These are phyloP conservation scores for Buphagus erythrorhynchus DNA, from an alignment of 2,797 vertebrate genomes.

Conservation along the genomic window DNA sequence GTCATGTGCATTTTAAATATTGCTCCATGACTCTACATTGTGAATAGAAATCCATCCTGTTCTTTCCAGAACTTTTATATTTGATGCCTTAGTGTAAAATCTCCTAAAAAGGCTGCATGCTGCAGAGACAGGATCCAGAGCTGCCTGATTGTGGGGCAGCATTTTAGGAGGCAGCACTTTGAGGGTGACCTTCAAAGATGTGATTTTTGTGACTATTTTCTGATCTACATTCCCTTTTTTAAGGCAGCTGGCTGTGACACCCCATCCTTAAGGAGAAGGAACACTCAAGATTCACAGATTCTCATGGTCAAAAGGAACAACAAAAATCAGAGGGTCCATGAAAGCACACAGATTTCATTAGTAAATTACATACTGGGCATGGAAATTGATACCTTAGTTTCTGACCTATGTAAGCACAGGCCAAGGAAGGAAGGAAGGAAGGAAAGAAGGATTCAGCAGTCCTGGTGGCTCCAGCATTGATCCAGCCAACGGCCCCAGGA, in stretches of 20 bases:
- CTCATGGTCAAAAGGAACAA: not conserved
- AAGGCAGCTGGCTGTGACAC: not conserved
- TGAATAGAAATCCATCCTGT: not conserved
- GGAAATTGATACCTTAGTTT: not conserved
- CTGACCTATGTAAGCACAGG: not conserved
- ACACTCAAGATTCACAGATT: not conserved
- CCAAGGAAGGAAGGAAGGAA: not conserved
- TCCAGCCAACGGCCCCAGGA: no score
- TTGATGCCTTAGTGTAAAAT: not conserved
- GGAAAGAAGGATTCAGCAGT: not conserved
- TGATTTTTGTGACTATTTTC: not conserved
- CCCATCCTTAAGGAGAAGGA: not conserved
- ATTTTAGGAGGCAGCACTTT: not conserved
- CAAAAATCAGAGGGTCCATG: not conserved
- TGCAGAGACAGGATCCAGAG: not conserved
- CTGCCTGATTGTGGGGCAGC: not conserved
- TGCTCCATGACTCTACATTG: not conserved
- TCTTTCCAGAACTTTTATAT: not conserved
- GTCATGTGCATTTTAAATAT: not conserved
- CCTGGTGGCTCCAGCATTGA: not conserved
- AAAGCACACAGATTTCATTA: not conserved
- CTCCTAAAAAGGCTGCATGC: not conserved
- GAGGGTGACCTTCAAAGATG: not conserved
- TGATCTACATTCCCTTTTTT: not conserved
- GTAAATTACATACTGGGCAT: no score